Percentiles rank a stretch among this genome's conserved stretches.
These are phyloP conservation scores for Cotesia typhae DNA, from an alignment of 1,140 invertebrate species.

Conservation along the genomic window DNA sequence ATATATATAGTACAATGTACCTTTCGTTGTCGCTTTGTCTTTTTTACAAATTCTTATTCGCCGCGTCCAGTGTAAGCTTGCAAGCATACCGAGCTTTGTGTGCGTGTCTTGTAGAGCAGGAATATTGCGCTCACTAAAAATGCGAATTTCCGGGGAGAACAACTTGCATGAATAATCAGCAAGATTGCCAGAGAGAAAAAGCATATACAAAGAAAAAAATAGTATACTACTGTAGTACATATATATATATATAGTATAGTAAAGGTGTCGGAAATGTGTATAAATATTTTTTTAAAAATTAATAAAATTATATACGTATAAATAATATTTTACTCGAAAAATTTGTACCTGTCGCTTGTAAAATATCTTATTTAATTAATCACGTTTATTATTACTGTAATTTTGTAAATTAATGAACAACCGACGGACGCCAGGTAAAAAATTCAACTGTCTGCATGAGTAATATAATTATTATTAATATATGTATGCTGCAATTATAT, in stretches of 20 bases:
- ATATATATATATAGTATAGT: too few species aligned
- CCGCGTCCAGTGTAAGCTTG: background rate
- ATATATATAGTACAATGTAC: background rate
- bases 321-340: background rate
- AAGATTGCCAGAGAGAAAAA: conserved; percentile 16
- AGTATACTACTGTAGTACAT: too few species aligned
- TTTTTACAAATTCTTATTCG: too few species aligned
- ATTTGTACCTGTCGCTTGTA: conserved; percentile 16
- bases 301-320: background rate
- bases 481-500: background rate
- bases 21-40: too few species aligned
- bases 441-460: background rate
- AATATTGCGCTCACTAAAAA: conserved; percentile 30
- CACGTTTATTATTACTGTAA: background rate
- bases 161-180: conserved; percentile 33
- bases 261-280: background rate
- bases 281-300: conserved; percentile 8
- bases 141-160: conserved; percentile 31
- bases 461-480: background rate
- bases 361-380: conserved; percentile 19
- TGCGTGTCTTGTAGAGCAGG: conserved; percentile 19
- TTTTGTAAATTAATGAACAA: background rate
- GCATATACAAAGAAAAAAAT: too few species aligned
- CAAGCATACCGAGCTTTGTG: conserved; percentile 21
- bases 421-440: background rate